Conservation (phyloP, 2,888 invertebrate species). For the Pelosia muscerda region DNA sequence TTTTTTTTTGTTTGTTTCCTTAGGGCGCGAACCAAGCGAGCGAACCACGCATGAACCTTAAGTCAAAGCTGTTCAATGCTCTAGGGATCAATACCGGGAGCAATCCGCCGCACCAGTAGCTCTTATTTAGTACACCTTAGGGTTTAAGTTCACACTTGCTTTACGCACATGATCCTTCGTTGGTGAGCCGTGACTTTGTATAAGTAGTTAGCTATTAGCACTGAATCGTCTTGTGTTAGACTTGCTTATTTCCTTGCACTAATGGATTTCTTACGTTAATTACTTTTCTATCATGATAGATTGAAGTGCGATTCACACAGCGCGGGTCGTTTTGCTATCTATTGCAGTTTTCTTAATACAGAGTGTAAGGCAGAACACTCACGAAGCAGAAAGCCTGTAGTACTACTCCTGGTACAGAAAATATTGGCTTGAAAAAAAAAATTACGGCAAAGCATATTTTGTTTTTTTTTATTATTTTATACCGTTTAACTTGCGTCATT, state of each 20-base stretch:
- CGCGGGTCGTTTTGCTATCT: too few species aligned
- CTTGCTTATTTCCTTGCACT: constrained; percentile 12
- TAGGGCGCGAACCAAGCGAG: constrained; percentile 89
- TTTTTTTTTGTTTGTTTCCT: constrained; percentile 81
- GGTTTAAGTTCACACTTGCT: constrained; percentile 52
- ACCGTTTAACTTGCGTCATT: too few species aligned
- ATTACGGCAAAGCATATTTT: too few species aligned
- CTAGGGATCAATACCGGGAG: constrained; percentile 92
- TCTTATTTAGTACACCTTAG: constrained; percentile 57
- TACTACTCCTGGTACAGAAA: too few species aligned
- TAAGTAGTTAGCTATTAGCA: constrained; percentile 1
- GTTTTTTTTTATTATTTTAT: too few species aligned
- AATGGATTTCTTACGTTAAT: constrained; percentile 3
- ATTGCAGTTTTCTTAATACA: too few species aligned
- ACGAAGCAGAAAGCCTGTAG: too few species aligned
- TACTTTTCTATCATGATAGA: background rate
- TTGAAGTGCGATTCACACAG: too few species aligned
- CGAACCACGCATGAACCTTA: constrained; percentile 92
- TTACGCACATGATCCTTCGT: constrained; percentile 46
- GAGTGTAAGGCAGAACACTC: too few species aligned
- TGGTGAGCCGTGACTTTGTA: constrained; percentile 31
- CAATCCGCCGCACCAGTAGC: constrained; percentile 81
- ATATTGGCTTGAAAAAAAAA: too few species aligned
- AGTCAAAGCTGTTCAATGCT: constrained; percentile 95
- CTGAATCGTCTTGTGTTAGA: background rate